Evolutionary conservation across 2,888 invertebrate species (phyloP), one percentile per base, ranked within the genome.

Genomic region (Asteroscopus sphinx): DNA sequence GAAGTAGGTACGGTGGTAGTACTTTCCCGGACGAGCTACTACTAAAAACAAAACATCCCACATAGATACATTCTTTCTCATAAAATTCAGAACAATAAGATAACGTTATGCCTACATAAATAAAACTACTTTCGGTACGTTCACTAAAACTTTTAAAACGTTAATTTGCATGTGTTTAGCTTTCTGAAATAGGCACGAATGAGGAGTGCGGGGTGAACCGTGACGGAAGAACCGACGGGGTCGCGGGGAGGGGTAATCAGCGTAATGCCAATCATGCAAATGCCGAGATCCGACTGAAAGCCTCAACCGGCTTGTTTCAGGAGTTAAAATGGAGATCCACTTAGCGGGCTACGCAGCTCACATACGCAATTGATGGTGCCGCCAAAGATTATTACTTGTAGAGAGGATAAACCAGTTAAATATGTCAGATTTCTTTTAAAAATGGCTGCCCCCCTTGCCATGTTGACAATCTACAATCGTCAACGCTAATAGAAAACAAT

Each of bases 321-420:
- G 93, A 94, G 93, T 93, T 94, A 94, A 94, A 94, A 94, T 93
- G 93, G 90, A 93, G 93, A 94, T 93, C 93, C 93, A 94, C 92
- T 94, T 93, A 93, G 90, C 86, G 87, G 84, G 86, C 82, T 89
- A 93, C 93, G 93, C 92, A 88, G 74, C 93, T 89, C 91, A 92
- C 93, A 93, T 93, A 93, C 92, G 91, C 91, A 92, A 93, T 91
- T 88, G 90, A 90, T 89, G 90, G 80, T 74, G 63, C 49, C 28
- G 56, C 15, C 88, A 90, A 62, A 88, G 89, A 90, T 55, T 78
- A 80, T 35, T 16, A 11, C 40, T 11, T 28, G 40, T 32, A 77
- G 80, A 77, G 9, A 12, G 15, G 65, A 48, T 47, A 51, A n/a
- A n/a, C 9, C 30, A 30, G 32, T 25, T 6, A 6, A 7, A 12